phyloP scores from a whole-genome alignment of 2,113 vertebrate genomes.

The Monopterus albus region DNA sequence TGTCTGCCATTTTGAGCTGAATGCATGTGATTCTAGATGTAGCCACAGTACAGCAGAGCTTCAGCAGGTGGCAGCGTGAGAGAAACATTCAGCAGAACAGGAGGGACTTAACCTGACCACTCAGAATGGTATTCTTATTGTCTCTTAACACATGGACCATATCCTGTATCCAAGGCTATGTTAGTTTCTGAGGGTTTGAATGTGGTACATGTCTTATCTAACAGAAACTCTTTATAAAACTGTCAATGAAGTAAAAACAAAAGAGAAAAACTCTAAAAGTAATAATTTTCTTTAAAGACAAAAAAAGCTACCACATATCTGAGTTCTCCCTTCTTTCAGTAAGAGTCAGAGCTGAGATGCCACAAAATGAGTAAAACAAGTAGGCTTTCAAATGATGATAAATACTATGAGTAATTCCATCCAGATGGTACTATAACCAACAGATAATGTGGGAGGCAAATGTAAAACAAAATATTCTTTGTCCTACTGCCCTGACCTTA shows the following conservation, averaged over 20 bases:
- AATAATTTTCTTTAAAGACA: neutral
- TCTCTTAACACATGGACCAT: conserved; percentile 12
- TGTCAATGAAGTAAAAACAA: neutral
- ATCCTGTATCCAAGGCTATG: neutral
- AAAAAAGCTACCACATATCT: neutral
- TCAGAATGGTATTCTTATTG: conserved; percentile 27
- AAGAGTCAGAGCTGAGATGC: conserved; percentile 18
- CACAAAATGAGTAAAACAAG: conserved; percentile 18
- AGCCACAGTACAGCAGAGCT: conserved; percentile 57
- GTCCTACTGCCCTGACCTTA: neutral
- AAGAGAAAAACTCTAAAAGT: too few species aligned
- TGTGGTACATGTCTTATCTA: neutral
- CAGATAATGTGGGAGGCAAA: conserved; percentile 21
- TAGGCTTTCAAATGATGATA: conserved; percentile 8
- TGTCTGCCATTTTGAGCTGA: conserved; percentile 73
- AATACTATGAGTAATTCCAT: conserved; percentile 27
- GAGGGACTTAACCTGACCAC: conserved; percentile 23
- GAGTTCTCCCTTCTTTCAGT: neutral
- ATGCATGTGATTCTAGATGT: conserved; percentile 30
- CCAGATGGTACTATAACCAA: conserved; percentile 39
- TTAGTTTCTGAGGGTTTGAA: too few species aligned
- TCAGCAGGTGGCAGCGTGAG: conserved; percentile 75
- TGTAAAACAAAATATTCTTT: conserved; percentile 1
- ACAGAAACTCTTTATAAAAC: neutral
- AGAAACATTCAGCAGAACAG: conserved; percentile 43